Base-by-base conservation (phyloP, 2,113 vertebrate species). In the Tretioscincus oriximinensis region DNA sequence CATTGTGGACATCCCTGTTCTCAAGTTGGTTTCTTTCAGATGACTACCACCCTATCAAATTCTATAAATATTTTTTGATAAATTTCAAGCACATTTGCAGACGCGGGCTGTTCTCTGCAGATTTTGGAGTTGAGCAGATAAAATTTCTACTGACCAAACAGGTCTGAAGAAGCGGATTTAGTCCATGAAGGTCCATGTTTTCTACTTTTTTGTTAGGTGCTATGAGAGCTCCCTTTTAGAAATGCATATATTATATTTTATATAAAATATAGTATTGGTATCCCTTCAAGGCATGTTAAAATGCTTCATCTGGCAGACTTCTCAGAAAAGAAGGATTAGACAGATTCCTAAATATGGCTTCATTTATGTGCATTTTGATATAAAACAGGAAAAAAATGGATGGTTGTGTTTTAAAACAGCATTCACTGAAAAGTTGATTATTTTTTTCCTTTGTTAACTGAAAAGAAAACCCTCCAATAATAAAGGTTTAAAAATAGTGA, bases 1-100 rank as follows among this genome's bases (percentile, higher is more conserved):
- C 65, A 28, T 80, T 90, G 82, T 84, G 77, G 63, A 83, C 31
- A 10, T 41, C 61, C 41, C 66, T 67, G 9, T 61, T 74, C 14
- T 49, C 14, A 14, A 80, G 20, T 80, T 73, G 21, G 31, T 16
- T 69, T 69, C 54, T 61, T 12, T 49, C 5, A 7, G 7, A 5
- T 51, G 31, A 22, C 4, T 9, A 67, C 5, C 28, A 28, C 49
- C 9, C 0, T 21, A 8, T 16, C 54, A 14, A 16, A 58, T 4
- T 58, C 54, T 58, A 51, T 21, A n/a, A n/a, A 65, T 3, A 5
- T 12, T 73, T 63, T 49, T n/a, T 73, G 7, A 51, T n/a, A 21
- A 21, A 41, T 41, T 41, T 41, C 70, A 7, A 81, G 22, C 9
- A 64, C 51, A 49, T 26, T 26, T n/a, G 26, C 54, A 29, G 51